A percentile compares a stretch with the other conserved stretches of the same genome.
Evolutionary conservation across 2,113 vertebrate genomes (phyloP).

Genomic region (Macrotis lagotis): DNA sequence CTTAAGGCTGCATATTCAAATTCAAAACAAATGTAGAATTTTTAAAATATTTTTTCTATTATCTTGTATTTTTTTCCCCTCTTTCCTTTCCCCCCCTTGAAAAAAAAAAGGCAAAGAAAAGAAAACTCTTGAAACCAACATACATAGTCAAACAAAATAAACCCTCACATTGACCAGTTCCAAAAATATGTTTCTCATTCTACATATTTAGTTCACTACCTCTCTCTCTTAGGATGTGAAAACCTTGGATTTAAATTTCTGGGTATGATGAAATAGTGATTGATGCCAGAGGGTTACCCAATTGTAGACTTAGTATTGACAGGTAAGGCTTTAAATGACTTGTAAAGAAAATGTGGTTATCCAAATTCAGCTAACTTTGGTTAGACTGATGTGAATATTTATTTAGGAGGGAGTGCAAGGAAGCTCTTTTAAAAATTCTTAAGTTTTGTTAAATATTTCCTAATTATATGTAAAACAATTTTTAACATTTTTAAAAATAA

Average conservation of each 20-base stretch:
- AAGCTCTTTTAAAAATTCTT: background rate
- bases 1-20: background rate
- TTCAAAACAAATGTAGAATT: background rate
- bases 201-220: too few relatives aligned
- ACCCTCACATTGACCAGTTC: too few relatives aligned
- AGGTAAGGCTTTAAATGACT: background rate
- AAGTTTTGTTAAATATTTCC: background rate
- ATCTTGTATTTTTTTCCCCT: too few relatives aligned
- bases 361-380: background rate
- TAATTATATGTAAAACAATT: background rate
- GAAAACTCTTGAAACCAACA: background rate
- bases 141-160: too few relatives aligned
- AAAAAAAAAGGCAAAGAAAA: too few relatives aligned
- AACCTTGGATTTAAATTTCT: background rate
- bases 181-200: too few relatives aligned
- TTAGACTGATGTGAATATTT: background rate
- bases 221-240: background rate
- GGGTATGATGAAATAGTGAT: background rate
- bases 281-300: slow-evolving; percentile 2
- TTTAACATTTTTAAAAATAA: background rate
- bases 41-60: background rate
- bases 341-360: slow-evolving; percentile 15
- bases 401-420: slow-evolving; percentile 22
- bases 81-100: background rate
- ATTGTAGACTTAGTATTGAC: background rate